phyloP scores from a whole-genome alignment of 2,888 invertebrate genomes.

The Nomada lathburiana region DNA sequence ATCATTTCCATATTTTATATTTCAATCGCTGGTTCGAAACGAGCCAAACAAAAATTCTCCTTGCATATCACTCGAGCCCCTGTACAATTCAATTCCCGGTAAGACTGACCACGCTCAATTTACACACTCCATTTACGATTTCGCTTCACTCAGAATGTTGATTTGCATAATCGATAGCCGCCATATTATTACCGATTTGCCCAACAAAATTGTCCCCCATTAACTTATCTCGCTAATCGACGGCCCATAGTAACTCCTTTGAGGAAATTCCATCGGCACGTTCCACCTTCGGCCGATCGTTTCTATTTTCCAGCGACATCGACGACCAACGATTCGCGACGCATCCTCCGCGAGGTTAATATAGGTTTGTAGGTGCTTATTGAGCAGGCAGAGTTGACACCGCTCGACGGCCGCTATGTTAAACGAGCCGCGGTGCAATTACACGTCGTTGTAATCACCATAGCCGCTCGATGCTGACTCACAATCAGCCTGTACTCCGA shows the following conservation, averaged over 20 bases:
- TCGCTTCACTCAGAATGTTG: background rate
- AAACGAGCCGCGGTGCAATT: constrained; percentile 58
- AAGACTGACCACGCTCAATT: too few species aligned
- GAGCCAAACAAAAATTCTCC: too few species aligned
- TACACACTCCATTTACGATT: too few species aligned
- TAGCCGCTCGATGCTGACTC: constrained; percentile 46
- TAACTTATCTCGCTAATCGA: too few species aligned
- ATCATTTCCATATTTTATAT: too few species aligned
- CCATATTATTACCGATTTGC: background rate
- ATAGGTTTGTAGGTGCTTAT: constrained; percentile 41
- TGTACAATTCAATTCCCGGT: too few species aligned
- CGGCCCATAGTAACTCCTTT: background rate
- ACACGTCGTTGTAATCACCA: constrained; percentile 55
- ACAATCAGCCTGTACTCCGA: constrained; percentile 44
- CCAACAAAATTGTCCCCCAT: too few species aligned
- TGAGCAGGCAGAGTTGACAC: constrained; percentile 53
- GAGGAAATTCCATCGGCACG: background rate
- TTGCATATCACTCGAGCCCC: too few species aligned
- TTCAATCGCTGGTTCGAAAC: too few species aligned
- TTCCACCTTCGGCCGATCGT: background rate
- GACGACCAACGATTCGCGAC: constrained; percentile 19
- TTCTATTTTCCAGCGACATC: background rate
- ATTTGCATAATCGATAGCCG: background rate
- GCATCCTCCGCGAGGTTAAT: constrained; percentile 31
- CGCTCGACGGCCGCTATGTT: constrained; percentile 44